Evolutionary conservation across 2,797 vertebrate genomes (phyloP).

Genomic region (Helostoma temminkii): DNA sequence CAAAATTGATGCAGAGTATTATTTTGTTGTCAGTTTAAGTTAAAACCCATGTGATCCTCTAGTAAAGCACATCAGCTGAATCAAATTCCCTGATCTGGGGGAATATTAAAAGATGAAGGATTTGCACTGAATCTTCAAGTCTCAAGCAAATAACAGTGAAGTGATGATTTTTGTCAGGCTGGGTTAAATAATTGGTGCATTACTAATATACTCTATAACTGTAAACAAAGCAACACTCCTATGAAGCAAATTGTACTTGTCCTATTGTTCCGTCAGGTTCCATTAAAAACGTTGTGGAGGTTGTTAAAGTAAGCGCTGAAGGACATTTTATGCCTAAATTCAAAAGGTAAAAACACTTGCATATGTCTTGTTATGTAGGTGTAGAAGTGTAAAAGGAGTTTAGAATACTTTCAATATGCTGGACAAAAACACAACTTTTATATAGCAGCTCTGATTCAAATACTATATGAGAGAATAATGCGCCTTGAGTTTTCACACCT

Average conservation of each 20-base stretch:
- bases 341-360: not conserved
- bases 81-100: not conserved
- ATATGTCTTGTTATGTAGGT: not conserved
- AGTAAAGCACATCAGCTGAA: not conserved
- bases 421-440: constrained; percentile 2
- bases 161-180: not conserved
- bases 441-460: constrained; percentile 25
- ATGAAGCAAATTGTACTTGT: not conserved
- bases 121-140: not conserved
- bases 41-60: too few species aligned
- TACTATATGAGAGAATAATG: constrained; percentile 1
- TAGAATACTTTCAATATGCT: not conserved
- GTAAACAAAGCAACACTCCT: not conserved
- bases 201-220: not conserved
- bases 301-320: constrained; percentile 17
- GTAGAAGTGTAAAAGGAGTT: not conserved
- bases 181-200: not conserved
- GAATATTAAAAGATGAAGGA: not conserved
- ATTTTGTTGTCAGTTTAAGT: too few species aligned
- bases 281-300: constrained; percentile 7
- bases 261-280: not conserved
- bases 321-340: constrained; percentile 8
- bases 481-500: constrained; percentile 11
- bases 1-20: too few species aligned
- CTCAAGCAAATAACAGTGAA: not conserved